phyloP scores from a whole-genome alignment of 2,888 invertebrate genomes.

The Andrena trimmerana region DNA sequence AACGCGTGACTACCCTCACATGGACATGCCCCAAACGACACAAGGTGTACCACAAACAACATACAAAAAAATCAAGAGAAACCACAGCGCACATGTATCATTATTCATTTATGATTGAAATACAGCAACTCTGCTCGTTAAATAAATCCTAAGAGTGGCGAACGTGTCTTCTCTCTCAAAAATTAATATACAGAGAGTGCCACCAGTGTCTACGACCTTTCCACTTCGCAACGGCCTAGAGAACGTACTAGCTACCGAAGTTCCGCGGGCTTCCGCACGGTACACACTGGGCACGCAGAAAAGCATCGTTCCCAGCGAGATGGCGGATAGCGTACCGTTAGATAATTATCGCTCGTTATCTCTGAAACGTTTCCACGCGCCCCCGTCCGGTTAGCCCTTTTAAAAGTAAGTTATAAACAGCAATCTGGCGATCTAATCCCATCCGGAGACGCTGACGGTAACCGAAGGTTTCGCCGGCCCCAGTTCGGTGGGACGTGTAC shows the following conservation, averaged over 20 bases:
- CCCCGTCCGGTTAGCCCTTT: conserved; percentile 34
- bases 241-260: not conserved
- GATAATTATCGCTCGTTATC: conserved; percentile 26
- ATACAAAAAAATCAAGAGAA: too few relatives aligned
- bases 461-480: conserved; percentile 15
- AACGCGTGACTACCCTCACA: too few relatives aligned
- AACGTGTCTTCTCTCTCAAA: too few relatives aligned
- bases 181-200: too few relatives aligned
- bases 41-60: too few relatives aligned
- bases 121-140: too few relatives aligned
- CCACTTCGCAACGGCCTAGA: not conserved
- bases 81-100: too few relatives aligned
- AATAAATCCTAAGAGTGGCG: too few relatives aligned
- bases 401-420: conserved; percentile 52
- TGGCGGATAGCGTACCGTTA: not conserved
- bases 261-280: not conserved
- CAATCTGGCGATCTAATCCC: conserved; percentile 42
- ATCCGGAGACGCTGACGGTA: conserved; percentile 27
- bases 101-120: too few relatives aligned
- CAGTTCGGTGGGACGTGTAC: conserved; percentile 23
- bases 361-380: not conserved
- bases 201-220: not conserved
- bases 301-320: conserved; percentile 6
- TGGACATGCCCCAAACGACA: too few relatives aligned
- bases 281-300: not conserved